These are phyloP conservation scores for Rousettus leschenaultii DNA, from an alignment of 2,113 vertebrate genomes.

Conservation along the genomic window DNA sequence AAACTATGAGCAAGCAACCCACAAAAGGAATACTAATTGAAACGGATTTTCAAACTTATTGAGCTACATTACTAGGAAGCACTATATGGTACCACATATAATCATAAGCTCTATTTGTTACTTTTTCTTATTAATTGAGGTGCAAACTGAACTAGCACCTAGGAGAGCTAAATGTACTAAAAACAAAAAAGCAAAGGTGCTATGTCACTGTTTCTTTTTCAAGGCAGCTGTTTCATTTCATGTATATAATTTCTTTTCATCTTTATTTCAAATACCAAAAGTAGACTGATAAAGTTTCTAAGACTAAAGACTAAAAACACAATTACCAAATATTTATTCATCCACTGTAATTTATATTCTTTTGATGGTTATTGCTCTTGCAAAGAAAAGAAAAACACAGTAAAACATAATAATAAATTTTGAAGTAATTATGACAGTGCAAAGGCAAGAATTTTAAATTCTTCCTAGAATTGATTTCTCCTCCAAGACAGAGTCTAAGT, in stretches of 20 bases:
- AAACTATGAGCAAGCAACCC: not conserved
- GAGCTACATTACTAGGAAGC: not conserved
- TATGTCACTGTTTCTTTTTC: not conserved
- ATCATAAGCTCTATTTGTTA: not conserved
- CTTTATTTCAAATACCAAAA: not conserved
- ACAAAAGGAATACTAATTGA: slow-evolving; percentile 14
- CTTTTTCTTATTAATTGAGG: not conserved
- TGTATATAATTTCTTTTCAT: not conserved
- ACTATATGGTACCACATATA: not conserved
- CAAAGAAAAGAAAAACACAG: not conserved
- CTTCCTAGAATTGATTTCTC: not conserved
- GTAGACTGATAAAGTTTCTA: not conserved
- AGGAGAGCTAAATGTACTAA: not conserved
- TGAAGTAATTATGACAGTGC: not conserved
- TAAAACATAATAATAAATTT: not conserved
- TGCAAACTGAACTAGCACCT: not conserved
- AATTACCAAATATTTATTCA: not conserved
- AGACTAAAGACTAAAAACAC: not conserved
- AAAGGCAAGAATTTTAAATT: not conserved
- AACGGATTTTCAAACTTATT: slow-evolving; percentile 32
- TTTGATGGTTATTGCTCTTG: not conserved
- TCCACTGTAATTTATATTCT: not conserved
- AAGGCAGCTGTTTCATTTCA: slow-evolving; percentile 10
- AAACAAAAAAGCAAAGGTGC: not conserved
- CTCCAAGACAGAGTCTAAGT: not conserved